A percentile compares a stretch with the other conserved stretches of the same genome.
Evolutionary conservation across 2,113 vertebrate genomes (phyloP).

Genomic region (Malurus elegans): DNA sequence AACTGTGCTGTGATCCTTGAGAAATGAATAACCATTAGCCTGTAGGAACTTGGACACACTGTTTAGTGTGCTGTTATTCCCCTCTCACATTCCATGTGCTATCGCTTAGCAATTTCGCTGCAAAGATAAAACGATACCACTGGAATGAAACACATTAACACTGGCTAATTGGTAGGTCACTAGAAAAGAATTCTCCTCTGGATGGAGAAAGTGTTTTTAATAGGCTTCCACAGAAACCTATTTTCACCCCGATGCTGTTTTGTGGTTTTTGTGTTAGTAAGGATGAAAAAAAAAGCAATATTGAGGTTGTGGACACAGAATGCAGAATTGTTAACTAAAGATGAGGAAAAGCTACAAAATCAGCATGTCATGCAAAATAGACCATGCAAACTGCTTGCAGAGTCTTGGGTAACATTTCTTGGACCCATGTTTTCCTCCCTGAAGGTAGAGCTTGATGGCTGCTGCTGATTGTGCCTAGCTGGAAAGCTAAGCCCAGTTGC

Average conservation of each 20-base stretch:
- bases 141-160: not conserved
- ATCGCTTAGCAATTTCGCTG: not conserved
- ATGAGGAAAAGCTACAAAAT: not conserved
- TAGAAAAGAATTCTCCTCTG: not conserved
- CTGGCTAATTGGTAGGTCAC: not conserved
- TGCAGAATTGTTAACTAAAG: not conserved
- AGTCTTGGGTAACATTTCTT: not conserved
- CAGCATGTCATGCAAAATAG: not conserved
- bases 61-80: not conserved
- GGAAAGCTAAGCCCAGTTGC: not conserved
- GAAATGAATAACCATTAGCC: not conserved
- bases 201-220: not conserved
- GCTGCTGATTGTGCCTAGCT: not conserved
- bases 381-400: not conserved
- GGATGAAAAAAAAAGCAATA: not conserved
- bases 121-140: not conserved
- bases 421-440: not conserved
- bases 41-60: fast-evolving
- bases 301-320: not conserved
- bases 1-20: not conserved
- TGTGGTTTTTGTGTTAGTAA: not conserved
- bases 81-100: not conserved
- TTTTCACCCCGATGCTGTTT: not conserved
- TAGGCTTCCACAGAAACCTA: not conserved
- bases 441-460: not conserved